Conservation (phyloP, 1,140 invertebrate species). For the Alviniconcha marisindica region DNA sequence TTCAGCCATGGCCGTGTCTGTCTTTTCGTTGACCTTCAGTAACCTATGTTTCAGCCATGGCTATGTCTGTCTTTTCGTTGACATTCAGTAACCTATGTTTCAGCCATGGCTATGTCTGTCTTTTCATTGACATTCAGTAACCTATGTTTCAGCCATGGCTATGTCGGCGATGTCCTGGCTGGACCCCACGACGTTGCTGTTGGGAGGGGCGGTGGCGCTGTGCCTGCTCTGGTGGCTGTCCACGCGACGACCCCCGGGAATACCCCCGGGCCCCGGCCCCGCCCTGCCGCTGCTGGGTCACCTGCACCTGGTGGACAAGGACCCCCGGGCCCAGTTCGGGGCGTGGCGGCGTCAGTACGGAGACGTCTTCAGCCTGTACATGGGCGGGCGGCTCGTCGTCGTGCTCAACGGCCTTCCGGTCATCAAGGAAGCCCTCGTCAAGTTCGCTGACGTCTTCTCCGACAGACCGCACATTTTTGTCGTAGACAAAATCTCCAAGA, state of each 20-base stretch:
- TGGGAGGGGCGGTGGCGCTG: slow-evolving; percentile 1
- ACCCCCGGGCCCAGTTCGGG: slow-evolving; percentile 35
- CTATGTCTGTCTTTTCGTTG: neutral
- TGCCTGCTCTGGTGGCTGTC: slow-evolving; percentile 20
- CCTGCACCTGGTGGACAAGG: slow-evolving; percentile 39
- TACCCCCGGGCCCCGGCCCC: slow-evolving; percentile 33
- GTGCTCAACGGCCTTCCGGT: slow-evolving; percentile 47
- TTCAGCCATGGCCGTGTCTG: neutral
- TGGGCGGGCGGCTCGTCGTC: slow-evolving; percentile 38
- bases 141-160: neutral
- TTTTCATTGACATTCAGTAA: neutral
- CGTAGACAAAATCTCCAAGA: slow-evolving; percentile 35
- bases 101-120: neutral
- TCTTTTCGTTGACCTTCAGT: neutral
- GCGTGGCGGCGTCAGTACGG: slow-evolving; percentile 48
- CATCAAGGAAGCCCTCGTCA: slow-evolving; percentile 53
- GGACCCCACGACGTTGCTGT: neutral
- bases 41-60: neutral
- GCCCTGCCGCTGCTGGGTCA: slow-evolving; percentile 50
- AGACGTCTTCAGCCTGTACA: slow-evolving; percentile 50
- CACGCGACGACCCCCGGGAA: slow-evolving; percentile 20
- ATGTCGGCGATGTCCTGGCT: neutral
- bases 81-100: neutral
- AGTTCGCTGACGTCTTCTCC: slow-evolving; percentile 44
- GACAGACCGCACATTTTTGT: slow-evolving; percentile 41